phyloP scores from a whole-genome alignment of 2,888 invertebrate genomes.

The Trissolcus brochymenae region DNA sequence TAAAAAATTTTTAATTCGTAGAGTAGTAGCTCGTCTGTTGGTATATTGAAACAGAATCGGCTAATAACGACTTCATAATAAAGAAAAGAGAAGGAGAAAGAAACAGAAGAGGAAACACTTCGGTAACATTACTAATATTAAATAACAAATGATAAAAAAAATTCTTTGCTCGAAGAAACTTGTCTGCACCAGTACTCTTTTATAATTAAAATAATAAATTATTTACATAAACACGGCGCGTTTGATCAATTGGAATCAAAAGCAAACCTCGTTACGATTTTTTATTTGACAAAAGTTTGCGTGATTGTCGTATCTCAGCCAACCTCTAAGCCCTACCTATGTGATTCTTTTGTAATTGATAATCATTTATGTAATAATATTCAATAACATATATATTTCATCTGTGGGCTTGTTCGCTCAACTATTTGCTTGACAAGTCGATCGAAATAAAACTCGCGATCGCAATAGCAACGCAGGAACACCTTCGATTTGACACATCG shows the following conservation, averaged over 20 bases:
- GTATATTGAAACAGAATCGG: slow-evolving; percentile 73
- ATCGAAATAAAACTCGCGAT: slow-evolving; percentile 55
- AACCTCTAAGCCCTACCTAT: slow-evolving; percentile 43
- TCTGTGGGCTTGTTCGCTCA: slow-evolving; percentile 12
- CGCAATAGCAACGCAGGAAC: slow-evolving; percentile 41
- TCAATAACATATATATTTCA: slow-evolving; percentile 20
- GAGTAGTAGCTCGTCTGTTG: slow-evolving; percentile 71
- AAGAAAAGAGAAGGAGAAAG: slow-evolving; percentile 23
- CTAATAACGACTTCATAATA: slow-evolving; percentile 72
- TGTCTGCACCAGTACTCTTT: slow-evolving; percentile 36
- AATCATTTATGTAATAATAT: slow-evolving; percentile 14
- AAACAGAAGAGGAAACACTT: slow-evolving; percentile 67
- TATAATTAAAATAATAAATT: slow-evolving; percentile 73
- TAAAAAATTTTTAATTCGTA: slow-evolving; percentile 74
- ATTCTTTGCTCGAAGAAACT: slow-evolving; percentile 60
- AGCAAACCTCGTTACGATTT: slow-evolving; percentile 66
- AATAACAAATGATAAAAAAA: slow-evolving; percentile 76
- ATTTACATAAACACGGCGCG: slow-evolving; percentile 68
- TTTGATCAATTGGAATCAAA: slow-evolving; percentile 51
- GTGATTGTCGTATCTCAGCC: slow-evolving; percentile 69
- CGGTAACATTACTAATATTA: slow-evolving; percentile 74
- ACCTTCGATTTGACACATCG: slow-evolving; percentile 25
- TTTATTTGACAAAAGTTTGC: slow-evolving; percentile 64
- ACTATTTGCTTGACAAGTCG: slow-evolving; percentile 35
- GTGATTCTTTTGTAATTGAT: slow-evolving; percentile 8